Base-by-base conservation (phyloP, 2,113 vertebrate species). In the Apaloderma vittatum region DNA sequence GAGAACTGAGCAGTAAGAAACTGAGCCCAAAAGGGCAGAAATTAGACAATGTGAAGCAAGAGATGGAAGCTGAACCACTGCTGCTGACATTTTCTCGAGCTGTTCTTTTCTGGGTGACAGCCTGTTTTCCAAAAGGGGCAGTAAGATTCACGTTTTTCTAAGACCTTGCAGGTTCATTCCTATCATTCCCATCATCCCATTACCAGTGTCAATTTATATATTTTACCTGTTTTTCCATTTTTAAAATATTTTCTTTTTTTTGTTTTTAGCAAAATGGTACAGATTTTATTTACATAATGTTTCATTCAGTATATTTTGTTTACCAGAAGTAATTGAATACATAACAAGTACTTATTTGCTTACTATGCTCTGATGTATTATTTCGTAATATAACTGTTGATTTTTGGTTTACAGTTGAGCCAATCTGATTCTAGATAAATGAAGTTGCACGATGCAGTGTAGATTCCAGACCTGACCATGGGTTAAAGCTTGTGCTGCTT, bases 11-110 rank as follows among this genome's bases (percentile, higher is more conserved):
- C 32, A 78, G 59, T 74, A 55, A 80, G 71, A 91, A 67, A 80
- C 55, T 48, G 70, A 95, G 52, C 34, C 36, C 65, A 57, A 32
- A 76, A 91, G 46, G 59, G 20, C 72, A 93, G 80, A 88, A 87
- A 65, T 86, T 46, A 81, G 63, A 62, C 81, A 84, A 18, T 11
- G 12, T 77, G 91, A 96, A 96, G 95, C 77, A 90, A 95, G 92
- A 96, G 23, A 62, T 96, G 80, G 73, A 89, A 97, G 65, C 76
- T 91, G 80, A 95, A 81, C 72, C 24, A 6, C 59, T 66, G 65
- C 59, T 66, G 65, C n/a, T 89, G 67, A 77, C 62, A 26, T 71
- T 95, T 95, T 90, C 88, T 57, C 65, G 81, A 83, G 20, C 58
- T 93, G 24, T n/a, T 93, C 23, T 82, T 83, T 23, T 90, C 30